phyloP scores from a whole-genome alignment of 2,888 invertebrate genomes.

The Aphodius sticticus region DNA sequence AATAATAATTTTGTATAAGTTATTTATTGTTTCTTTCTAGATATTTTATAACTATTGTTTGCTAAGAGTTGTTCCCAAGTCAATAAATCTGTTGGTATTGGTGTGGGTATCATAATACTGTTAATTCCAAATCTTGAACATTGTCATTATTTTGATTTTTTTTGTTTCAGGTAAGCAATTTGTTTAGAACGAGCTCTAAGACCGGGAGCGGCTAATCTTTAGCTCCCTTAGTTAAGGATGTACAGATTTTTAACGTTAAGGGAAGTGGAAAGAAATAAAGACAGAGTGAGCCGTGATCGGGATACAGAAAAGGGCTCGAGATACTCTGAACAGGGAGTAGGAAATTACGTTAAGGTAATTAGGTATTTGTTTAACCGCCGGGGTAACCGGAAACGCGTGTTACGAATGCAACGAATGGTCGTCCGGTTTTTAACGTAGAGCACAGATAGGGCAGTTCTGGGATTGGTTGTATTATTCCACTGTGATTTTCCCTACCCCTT shows the following conservation, averaged over 20 bases:
- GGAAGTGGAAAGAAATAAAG: constrained; percentile 4
- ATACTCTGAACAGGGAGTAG: constrained; percentile 31
- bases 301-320: constrained; percentile 27
- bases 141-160: constrained; percentile 12
- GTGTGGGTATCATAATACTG: not conserved
- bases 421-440: constrained; percentile 5
- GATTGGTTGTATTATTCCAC: not conserved
- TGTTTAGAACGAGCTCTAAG: constrained; percentile 9
- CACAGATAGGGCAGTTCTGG: not conserved
- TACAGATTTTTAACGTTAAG: not conserved
- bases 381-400: constrained; percentile 41
- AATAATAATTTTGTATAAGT: too few species aligned
- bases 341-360: constrained; percentile 49
- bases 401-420: constrained; percentile 39
- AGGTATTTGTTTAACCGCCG: constrained; percentile 43
- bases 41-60: too few species aligned
- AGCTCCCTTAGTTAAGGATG: constrained; percentile 18
- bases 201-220: constrained; percentile 10
- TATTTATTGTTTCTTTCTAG: too few species aligned
- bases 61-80: too few species aligned
- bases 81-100: not conserved
- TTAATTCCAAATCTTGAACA: not conserved
- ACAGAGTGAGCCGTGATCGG: constrained; percentile 18
- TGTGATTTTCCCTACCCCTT: not conserved
- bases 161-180: constrained; percentile 21